Conservation (phyloP, 37 sponge, comb jelly and placozoan genomes). For the Spongilla lacustris region DNA sequence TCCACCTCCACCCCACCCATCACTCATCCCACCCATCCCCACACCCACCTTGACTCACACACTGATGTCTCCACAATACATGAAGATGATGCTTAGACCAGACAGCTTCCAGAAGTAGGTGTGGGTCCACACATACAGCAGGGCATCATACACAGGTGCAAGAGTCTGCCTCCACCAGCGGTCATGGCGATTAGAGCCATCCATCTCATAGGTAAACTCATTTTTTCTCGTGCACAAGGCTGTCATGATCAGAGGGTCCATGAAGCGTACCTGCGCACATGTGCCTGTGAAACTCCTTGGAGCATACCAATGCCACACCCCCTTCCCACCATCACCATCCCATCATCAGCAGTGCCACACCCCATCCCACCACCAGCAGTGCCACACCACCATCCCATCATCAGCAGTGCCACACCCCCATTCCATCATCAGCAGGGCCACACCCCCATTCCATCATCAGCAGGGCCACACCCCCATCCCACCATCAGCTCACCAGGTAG, state of each 20-base stretch:
- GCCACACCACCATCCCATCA: no score
- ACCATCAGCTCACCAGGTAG: slow-evolving; percentile 11
- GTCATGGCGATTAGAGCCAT: slow-evolving; percentile 6
- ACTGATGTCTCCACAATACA: not conserved
- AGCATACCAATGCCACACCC: no score
- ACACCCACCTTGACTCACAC: not conserved
- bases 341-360: no score
- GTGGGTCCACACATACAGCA: not conserved
- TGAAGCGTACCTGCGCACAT: not conserved
- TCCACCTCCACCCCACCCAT: not conserved
- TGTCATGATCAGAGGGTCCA: not conserved
- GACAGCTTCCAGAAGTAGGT: not conserved
- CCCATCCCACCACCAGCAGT: no score
- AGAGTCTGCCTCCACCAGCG: slow-evolving; percentile 8
- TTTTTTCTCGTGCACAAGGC: not conserved
- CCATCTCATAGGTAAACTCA: slow-evolving; percentile 12
- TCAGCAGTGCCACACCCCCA: no score
- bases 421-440: no score
- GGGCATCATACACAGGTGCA: not conserved
- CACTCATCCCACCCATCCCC: not conserved
- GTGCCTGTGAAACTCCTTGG: no score
- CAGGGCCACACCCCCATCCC: no score
- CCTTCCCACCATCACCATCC: no score
- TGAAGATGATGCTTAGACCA: not conserved
- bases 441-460: no score